Conservation (phyloP, 2,113 vertebrate genomes). For the Scomber colias region DNA sequence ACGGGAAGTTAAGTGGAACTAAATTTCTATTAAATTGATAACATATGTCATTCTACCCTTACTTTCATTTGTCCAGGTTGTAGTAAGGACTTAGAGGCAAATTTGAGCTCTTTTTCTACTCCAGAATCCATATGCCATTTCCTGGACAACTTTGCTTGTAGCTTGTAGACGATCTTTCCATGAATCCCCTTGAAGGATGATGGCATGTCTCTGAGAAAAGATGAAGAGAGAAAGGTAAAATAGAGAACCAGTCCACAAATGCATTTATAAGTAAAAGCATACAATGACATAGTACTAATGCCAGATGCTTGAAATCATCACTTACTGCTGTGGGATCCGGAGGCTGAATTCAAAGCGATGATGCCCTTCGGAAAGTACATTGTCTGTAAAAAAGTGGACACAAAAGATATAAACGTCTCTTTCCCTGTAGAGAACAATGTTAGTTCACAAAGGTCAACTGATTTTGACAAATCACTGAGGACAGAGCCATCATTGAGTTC, state of each 20-base stretch:
- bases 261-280: background rate
- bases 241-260: background rate
- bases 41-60: background rate
- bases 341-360: conserved; percentile 73
- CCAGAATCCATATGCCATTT: conserved; percentile 48
- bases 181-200: conserved; percentile 62
- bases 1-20: background rate
- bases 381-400: conserved; percentile 48
- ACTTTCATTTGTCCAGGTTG: conserved; percentile 12
- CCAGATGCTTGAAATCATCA: background rate
- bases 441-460: too few relatives aligned
- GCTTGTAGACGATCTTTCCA: conserved; percentile 70
- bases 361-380: conserved; percentile 57
- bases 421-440: background rate
- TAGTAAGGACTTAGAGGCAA: conserved; percentile 42
- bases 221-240: background rate
- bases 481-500: background rate
- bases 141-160: conserved; percentile 73
- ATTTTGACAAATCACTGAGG: background rate
- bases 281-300: background rate
- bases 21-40: background rate
- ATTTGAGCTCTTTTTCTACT: conserved; percentile 40
- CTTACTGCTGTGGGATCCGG: conserved; percentile 75
- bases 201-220: conserved; percentile 69
- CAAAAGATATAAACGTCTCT: background rate